These are phyloP conservation scores for Synodontis membranacea DNA, from an alignment of 2,113 vertebrate species.

Conservation along the genomic window DNA sequence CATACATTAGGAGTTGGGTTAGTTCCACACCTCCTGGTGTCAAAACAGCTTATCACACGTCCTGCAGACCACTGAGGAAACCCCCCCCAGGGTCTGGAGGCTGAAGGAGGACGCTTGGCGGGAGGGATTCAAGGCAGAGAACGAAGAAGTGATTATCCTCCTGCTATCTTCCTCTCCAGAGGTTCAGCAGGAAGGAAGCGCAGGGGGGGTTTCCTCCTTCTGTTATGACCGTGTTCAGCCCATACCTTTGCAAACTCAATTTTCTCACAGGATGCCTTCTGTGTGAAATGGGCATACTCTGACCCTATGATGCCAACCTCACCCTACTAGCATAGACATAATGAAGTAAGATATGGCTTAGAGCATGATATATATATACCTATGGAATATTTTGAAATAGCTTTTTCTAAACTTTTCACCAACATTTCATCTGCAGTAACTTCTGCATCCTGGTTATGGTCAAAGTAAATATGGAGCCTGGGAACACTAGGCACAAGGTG, in stretches of 20 bases:
- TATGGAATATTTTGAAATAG: no score
- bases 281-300: conserved; percentile 12
- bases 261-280: conserved; percentile 25
- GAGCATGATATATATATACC: not conserved
- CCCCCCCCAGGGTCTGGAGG: conserved; percentile 37
- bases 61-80: conserved; percentile 51
- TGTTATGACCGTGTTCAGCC: conserved; percentile 1
- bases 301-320: not conserved
- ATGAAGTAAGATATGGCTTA: not conserved
- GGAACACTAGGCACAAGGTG: not conserved
- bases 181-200: conserved; percentile 29
- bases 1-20: conserved; percentile 44
- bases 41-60: conserved; percentile 55
- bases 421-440: not conserved
- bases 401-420: not conserved
- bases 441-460: not conserved
- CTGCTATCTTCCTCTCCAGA: conserved; percentile 42
- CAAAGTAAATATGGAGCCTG: not conserved
- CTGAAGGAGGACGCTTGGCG: conserved; percentile 4
- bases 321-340: not conserved
- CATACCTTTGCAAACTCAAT: conserved; percentile 23
- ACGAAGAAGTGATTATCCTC: conserved; percentile 49
- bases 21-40: conserved; percentile 48
- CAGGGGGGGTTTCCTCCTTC: conserved; percentile 1
- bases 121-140: conserved; percentile 31